A percentile compares a stretch with the other conserved stretches of the same genome.
These are phyloP conservation scores for Drosophila chauvacae DNA, from an alignment of 1,140 invertebrate genomes.

Conservation along the genomic window DNA sequence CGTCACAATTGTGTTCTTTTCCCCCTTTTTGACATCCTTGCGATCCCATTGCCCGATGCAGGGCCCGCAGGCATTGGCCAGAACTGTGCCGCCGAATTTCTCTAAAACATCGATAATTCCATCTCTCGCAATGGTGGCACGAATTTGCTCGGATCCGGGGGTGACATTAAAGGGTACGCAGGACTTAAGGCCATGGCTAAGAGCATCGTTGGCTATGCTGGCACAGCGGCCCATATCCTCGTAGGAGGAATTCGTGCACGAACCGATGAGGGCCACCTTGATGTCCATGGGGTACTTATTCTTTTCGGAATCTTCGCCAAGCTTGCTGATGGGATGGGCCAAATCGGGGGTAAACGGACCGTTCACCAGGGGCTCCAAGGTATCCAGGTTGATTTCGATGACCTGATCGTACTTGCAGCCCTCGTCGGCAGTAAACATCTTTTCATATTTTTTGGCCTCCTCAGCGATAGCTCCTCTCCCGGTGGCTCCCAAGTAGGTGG, in stretches of 20 bases:
- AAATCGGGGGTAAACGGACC: slow-evolving; percentile 99
- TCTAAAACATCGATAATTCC: slow-evolving; percentile 92
- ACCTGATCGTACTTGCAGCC: slow-evolving; percentile 94
- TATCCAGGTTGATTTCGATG: slow-evolving; percentile 91
- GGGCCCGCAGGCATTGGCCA: slow-evolving; percentile 99
- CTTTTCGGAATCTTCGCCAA: slow-evolving; percentile 94
- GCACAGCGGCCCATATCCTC: slow-evolving; percentile 99
- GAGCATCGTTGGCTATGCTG: slow-evolving; percentile 95
- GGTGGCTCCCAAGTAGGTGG: slow-evolving; percentile 95
- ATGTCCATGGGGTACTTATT: slow-evolving; percentile 98
- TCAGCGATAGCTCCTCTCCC: slow-evolving; percentile 90
- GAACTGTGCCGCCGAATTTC: slow-evolving; percentile 89
- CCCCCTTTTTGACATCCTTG: slow-evolving; percentile 98
- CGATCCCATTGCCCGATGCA: slow-evolving; percentile 99
- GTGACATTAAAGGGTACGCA: slow-evolving; percentile 99
- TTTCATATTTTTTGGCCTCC: slow-evolving; percentile 90
- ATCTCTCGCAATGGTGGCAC: slow-evolving; percentile 99
- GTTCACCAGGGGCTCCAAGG: slow-evolving; percentile 98
- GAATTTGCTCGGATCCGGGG: slow-evolving; percentile 98
- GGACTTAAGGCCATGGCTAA: slow-evolving; percentile 96
- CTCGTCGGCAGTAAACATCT: slow-evolving; percentile 93
- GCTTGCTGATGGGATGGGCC: slow-evolving; percentile 97
- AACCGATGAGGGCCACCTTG: slow-evolving; percentile 98
- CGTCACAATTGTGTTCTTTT: slow-evolving; percentile 99
- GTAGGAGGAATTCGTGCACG: slow-evolving; percentile 99